Conservation (phyloP, 2,888 invertebrate genomes). For the Venustoraphidia nigricollis region DNA sequence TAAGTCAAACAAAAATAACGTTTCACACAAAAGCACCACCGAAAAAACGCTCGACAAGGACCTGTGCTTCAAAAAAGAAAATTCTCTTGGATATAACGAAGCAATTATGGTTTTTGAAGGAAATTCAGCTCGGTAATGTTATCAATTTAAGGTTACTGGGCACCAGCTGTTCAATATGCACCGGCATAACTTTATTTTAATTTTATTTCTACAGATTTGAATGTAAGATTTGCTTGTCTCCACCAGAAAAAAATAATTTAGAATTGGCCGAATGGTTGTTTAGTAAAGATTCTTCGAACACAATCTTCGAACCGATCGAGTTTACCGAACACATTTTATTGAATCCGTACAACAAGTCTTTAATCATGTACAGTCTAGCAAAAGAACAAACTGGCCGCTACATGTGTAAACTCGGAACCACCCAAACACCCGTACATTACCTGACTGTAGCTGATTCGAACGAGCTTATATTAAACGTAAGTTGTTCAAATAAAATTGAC, state of each 20-base stretch:
- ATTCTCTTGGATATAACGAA: no score
- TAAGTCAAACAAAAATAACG: no score
- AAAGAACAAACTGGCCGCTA: constrained; percentile 37
- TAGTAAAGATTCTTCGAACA: no score
- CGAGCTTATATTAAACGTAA: constrained; percentile 25
- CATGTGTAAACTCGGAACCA: constrained; percentile 33
- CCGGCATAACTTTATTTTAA: no score
- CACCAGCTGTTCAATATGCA: no score
- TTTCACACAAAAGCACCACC: no score
- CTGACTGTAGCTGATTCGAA: constrained; percentile 33
- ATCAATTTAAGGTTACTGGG: background rate
- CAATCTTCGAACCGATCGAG: constrained; percentile 21
- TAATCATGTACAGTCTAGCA: constrained; percentile 36
- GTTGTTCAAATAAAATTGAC: constrained; percentile 10
- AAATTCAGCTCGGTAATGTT: constrained; percentile 4
- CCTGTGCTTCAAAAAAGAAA: no score
- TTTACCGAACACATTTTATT: constrained; percentile 27
- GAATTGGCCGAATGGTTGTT: constrained; percentile 33
- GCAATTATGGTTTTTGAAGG: constrained; percentile 17
- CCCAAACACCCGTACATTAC: constrained; percentile 29
- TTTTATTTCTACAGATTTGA: constrained; percentile 23
- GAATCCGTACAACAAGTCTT: constrained; percentile 27
- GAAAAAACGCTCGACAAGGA: no score
- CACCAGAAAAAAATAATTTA: constrained; percentile 23
- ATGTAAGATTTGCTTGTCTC: constrained; percentile 37